Percentiles rank a stretch among this genome's conserved stretches.
Conservation (phyloP, 1,140 invertebrate species). For the Schlechtendalia chinensis region DNA sequence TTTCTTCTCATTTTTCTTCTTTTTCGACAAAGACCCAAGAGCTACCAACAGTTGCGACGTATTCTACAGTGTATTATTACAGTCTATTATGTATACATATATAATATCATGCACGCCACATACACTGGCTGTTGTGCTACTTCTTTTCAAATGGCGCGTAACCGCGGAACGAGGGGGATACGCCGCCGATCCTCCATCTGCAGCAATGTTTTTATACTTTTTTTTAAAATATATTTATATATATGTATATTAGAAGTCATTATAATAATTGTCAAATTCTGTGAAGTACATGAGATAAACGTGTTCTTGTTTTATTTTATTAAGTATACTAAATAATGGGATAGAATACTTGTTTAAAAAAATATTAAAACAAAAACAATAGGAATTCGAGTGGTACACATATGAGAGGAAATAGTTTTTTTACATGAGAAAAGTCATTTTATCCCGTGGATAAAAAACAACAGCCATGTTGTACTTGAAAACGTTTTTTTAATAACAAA, state of each 20-base stretch:
- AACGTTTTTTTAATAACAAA: constrained; percentile 16
- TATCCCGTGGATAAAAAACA: background rate
- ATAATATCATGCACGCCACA: background rate
- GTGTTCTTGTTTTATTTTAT: background rate
- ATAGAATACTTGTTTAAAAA: background rate
- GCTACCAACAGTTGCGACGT: constrained; percentile 24
- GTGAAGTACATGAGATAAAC: constrained; percentile 20
- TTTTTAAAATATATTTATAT: background rate
- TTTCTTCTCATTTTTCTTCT: constrained; percentile 19
- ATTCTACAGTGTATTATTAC: background rate
- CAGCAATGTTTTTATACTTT: background rate
- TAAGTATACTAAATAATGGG: constrained; percentile 3
- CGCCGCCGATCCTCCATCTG: background rate
- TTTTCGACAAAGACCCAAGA: constrained; percentile 35
- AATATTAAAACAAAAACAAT: constrained; percentile 38
- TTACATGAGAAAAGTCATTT: background rate
- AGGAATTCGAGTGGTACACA: constrained; percentile 9
- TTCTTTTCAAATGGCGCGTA: constrained; percentile 28
- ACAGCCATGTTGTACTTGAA: background rate
- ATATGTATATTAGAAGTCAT: background rate
- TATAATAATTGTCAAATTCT: constrained; percentile 34
- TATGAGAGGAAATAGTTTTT: background rate
- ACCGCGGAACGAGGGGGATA: constrained; percentile 1
- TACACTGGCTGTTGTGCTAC: background rate
- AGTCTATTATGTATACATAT: background rate